These are phyloP conservation scores for Melinopterus prodromus DNA, from an alignment of 2,888 invertebrate species.

Conservation along the genomic window DNA sequence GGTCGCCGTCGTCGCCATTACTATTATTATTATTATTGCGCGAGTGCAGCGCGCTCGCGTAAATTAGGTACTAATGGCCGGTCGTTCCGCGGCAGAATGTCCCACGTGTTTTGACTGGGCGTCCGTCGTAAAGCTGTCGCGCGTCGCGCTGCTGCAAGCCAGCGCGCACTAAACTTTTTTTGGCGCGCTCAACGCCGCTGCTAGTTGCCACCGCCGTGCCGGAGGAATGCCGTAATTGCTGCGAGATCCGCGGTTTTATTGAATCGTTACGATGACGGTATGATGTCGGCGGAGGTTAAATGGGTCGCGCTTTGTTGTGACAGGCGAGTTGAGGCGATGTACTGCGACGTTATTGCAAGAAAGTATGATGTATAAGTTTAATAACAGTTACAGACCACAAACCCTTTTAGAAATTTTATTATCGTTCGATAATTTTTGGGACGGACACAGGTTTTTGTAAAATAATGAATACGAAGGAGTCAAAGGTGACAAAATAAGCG, in stretches of 20 bases:
- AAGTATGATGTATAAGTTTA: too few relatives aligned
- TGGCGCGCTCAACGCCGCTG: not conserved
- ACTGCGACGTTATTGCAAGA: not conserved
- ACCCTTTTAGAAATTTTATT: too few relatives aligned
- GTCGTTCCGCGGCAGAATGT: not conserved
- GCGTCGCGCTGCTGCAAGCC: not conserved
- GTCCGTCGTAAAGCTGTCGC: not conserved
- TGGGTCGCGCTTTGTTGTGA: not conserved
- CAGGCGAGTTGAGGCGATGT: not conserved
- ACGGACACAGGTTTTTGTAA: too few relatives aligned
- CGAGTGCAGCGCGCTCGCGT: too few relatives aligned
- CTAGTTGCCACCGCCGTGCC: not conserved
- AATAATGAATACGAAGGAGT: too few relatives aligned
- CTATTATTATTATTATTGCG: too few relatives aligned
- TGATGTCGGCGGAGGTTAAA: not conserved
- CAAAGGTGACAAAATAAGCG: too few relatives aligned
- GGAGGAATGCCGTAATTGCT: not conserved
- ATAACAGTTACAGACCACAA: too few relatives aligned
- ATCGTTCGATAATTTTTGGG: too few relatives aligned
- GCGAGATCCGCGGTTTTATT: not conserved
- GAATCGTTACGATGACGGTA: not conserved
- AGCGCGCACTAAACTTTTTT: not conserved
- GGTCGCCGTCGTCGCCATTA: too few relatives aligned
- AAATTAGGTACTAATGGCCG: not conserved
- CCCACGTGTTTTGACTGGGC: constrained; percentile 4